Conservation (phyloP, 2,797 vertebrate species). For the Synanceia verrucosa region DNA sequence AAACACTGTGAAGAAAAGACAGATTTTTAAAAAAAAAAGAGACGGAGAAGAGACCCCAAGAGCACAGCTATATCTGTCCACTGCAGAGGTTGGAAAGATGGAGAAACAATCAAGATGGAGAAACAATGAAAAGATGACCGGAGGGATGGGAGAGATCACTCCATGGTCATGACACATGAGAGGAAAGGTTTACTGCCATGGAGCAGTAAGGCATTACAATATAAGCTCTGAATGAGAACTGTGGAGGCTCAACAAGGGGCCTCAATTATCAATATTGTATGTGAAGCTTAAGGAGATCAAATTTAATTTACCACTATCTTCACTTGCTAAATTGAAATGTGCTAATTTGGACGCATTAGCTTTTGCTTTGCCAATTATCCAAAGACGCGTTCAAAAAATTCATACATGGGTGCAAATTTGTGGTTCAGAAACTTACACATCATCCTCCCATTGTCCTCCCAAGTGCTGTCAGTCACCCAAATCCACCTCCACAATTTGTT, state of each 20-base stretch:
- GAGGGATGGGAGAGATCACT: slow-evolving; percentile 62
- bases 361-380: slow-evolving; percentile 1
- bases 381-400: too few relatives aligned
- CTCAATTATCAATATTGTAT: slow-evolving; percentile 35
- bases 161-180: slow-evolving; percentile 48
- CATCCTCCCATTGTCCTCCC: too few relatives aligned
- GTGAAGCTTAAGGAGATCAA: slow-evolving; percentile 6
- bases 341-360: neutral
- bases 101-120: slow-evolving; percentile 62
- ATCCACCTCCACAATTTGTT: slow-evolving; percentile 22
- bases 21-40: neutral
- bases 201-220: slow-evolving; percentile 51
- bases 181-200: slow-evolving; percentile 51
- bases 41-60: slow-evolving; percentile 26
- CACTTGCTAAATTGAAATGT: neutral
- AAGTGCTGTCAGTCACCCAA: too few relatives aligned
- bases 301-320: neutral
- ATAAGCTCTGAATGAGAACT: slow-evolving; percentile 53
- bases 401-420: too few relatives aligned
- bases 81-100: slow-evolving; percentile 61
- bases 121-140: slow-evolving; percentile 61
- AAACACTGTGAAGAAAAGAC: slow-evolving; percentile 2
- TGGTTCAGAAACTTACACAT: too few relatives aligned
- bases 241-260: slow-evolving; percentile 20
- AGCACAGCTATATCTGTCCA: slow-evolving; percentile 43